phyloP scores from a whole-genome alignment of 2,888 invertebrate species.

The Chouioia cunea region DNA sequence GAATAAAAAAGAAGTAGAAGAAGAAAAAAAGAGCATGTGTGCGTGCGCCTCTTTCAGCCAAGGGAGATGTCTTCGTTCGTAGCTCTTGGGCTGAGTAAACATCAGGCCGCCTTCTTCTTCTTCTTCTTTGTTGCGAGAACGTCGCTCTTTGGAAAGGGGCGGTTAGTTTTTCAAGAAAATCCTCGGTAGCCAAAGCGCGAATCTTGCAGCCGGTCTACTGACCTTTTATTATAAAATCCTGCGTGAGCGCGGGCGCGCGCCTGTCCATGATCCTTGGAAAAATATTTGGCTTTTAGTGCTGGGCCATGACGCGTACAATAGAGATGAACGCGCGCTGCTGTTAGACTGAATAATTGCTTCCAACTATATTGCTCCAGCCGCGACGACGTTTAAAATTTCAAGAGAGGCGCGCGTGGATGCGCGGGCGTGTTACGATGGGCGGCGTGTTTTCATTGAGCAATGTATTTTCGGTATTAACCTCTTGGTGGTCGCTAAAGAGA shows the following conservation, averaged over 20 bases:
- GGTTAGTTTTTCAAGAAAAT: constrained; percentile 26
- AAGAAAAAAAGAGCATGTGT: constrained; percentile 8
- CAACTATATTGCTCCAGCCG: background rate
- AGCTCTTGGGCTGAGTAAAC: constrained; percentile 20
- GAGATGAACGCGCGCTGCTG: too few relatives aligned
- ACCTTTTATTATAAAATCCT: constrained; percentile 10
- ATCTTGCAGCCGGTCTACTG: background rate
- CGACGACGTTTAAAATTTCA: constrained; percentile 11
- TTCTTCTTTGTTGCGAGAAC: background rate
- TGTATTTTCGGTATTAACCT: too few relatives aligned
- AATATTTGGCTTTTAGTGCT: too few relatives aligned
- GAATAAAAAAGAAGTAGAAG: background rate
- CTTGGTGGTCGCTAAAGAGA: too few relatives aligned
- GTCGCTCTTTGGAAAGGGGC: constrained; percentile 1
- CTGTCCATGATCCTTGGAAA: too few relatives aligned
- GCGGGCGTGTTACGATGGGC: too few relatives aligned
- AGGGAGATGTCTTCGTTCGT: constrained; percentile 6
- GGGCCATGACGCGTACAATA: background rate
- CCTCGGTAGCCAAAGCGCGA: constrained; percentile 11
- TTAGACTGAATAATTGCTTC: too few relatives aligned
- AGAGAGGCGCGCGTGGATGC: too few relatives aligned
- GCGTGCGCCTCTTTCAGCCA: constrained; percentile 18
- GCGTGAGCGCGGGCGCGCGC: background rate
- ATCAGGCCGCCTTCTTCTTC: constrained; percentile 10
- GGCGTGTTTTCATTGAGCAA: too few relatives aligned